Evolutionary conservation across 2,888 invertebrate genomes (phyloP).

Genomic region (Sesia apiformis): DNA sequence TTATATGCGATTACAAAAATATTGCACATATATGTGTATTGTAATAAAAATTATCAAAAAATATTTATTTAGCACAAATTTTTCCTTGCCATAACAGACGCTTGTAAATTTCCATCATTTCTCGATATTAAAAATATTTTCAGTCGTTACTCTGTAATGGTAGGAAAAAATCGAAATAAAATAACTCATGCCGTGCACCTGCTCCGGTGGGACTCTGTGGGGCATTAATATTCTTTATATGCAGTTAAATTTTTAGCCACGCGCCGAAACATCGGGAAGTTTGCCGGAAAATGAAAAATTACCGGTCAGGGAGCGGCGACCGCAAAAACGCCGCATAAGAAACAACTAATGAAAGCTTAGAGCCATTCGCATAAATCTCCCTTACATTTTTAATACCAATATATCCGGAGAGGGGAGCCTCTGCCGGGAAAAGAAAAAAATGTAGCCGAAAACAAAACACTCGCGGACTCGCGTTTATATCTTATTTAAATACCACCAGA

Average conservation of each 20-base stretch:
- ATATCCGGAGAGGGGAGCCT: conserved; percentile 64
- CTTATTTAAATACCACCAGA: conserved; percentile 72
- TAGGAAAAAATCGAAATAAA: conserved; percentile 26
- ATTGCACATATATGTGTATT: no score
- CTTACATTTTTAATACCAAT: conserved; percentile 76
- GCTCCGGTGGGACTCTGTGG: conserved; percentile 33
- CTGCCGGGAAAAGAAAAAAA: conserved; percentile 45
- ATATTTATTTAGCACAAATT: no score
- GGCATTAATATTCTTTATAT: conserved; percentile 72
- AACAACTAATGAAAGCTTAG: conserved; percentile 74
- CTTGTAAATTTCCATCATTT: no score
- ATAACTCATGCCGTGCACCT: conserved; percentile 68
- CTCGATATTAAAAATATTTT: not conserved
- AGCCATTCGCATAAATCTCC: conserved; percentile 75
- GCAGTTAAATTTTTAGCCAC: conserved; percentile 64
- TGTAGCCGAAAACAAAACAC: conserved; percentile 57
- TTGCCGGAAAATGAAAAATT: conserved; percentile 71
- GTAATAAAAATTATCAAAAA: no score
- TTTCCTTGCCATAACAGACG: no score
- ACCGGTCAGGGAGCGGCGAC: conserved; percentile 71
- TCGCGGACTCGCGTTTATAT: conserved; percentile 66
- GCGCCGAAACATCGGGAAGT: conserved; percentile 59
- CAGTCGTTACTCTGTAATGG: not conserved
- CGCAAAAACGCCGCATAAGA: conserved; percentile 69
- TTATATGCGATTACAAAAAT: no score